Evolutionary conservation across 1,140 invertebrate genomes (phyloP).

Genomic region (Zaprionus camerounensis): DNA sequence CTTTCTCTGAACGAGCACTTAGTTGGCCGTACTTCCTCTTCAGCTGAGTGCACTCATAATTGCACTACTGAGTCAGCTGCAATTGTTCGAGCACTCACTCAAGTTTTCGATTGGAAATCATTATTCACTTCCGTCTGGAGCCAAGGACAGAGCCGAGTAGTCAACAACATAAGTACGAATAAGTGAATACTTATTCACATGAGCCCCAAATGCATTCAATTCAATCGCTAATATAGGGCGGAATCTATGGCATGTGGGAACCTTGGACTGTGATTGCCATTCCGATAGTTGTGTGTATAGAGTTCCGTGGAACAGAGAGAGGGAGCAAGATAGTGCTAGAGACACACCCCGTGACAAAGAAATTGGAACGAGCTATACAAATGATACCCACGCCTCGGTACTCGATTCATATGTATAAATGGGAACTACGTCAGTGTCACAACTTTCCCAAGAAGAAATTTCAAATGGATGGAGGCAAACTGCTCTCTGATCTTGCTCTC

Average conservation of each 20-base stretch:
- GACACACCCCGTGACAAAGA: conserved; percentile 12
- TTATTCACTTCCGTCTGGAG: conserved; percentile 5
- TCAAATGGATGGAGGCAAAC: not conserved
- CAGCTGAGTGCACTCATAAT: not conserved
- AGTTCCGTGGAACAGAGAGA: not conserved
- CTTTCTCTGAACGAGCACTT: not conserved
- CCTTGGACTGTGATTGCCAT: conserved; percentile 23
- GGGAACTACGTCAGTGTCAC: conserved; percentile 26
- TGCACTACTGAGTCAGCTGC: not conserved
- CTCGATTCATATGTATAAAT: conserved; percentile 1
- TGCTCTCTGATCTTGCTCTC: conserved; percentile 13
- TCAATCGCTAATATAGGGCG: conserved; percentile 10
- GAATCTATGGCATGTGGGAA: conserved; percentile 10
- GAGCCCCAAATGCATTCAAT: conserved; percentile 15
- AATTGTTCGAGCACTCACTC: conserved; percentile 1
- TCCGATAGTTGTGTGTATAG: not conserved
- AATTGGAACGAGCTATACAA: conserved; percentile 1
- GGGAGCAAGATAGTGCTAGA: not conserved
- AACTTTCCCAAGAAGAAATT: conserved; percentile 49
- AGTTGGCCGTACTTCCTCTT: not conserved
- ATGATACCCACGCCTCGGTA: conserved; percentile 1
- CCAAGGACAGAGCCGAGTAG: conserved; percentile 7
- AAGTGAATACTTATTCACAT: conserved; percentile 1
- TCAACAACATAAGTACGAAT: conserved; percentile 3
- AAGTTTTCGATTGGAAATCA: not conserved